phyloP scores from a whole-genome alignment of 2,888 invertebrate species.

The Folsomia candida region DNA sequence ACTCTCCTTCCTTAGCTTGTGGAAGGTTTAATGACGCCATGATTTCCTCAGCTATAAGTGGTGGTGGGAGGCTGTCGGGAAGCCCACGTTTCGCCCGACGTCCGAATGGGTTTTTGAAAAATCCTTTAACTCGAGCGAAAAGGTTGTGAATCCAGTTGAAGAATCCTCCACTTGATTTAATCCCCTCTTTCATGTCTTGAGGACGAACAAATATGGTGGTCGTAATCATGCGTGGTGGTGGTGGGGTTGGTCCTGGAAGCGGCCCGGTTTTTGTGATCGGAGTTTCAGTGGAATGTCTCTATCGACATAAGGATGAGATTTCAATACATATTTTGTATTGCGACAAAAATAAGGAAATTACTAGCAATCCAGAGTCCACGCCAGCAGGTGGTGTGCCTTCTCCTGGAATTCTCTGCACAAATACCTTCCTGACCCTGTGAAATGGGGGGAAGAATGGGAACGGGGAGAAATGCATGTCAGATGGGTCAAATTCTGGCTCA shows the following conservation, averaged over 20 bases:
- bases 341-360: too few species aligned
- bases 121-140: neutral
- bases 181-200: neutral
- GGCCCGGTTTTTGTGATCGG: too few species aligned
- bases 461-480: neutral
- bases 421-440: neutral
- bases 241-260: too few species aligned
- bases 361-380: neutral
- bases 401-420: neutral
- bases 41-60: neutral
- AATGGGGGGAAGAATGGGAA: neutral
- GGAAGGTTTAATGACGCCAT: neutral
- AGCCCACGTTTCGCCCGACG: neutral
- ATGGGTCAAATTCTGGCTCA: neutral
- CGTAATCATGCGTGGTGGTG: neutral
- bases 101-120: neutral
- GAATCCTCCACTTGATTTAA: constrained; percentile 10
- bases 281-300: too few species aligned
- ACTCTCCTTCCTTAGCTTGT: neutral
- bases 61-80: neutral
- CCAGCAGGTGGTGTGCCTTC: neutral
- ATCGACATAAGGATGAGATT: too few species aligned
- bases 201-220: constrained; percentile 3
- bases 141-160: constrained; percentile 5
- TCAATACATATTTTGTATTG: too few species aligned